A percentile compares a stretch with the other conserved stretches of the same genome.
Conservation (phyloP, 2,888 invertebrate species). For the Zhuqinia jingwanae region DNA sequence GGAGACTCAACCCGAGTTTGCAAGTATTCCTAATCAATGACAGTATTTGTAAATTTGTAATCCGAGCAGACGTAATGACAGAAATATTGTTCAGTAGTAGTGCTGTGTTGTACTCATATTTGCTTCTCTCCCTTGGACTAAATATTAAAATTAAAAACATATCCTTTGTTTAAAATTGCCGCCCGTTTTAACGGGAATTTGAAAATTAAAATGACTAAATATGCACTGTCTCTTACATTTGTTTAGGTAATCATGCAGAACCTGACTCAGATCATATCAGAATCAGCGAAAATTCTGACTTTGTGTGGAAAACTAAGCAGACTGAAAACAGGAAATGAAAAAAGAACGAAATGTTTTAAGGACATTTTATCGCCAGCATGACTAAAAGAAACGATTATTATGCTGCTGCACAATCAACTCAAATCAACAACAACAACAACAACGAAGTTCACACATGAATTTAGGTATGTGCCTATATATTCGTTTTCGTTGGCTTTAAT, state of each 20-base stretch:
- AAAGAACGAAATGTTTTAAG: constrained; percentile 7
- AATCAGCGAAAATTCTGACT: not conserved
- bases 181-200: too few relatives aligned
- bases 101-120: too few relatives aligned
- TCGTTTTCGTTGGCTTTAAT: not conserved
- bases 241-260: not conserved
- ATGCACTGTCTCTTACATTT: too few relatives aligned
- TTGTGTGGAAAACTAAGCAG: not conserved
- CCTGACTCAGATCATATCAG: not conserved
- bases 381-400: constrained; percentile 38
- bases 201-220: too few relatives aligned
- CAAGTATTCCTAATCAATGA: too few relatives aligned
- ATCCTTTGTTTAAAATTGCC: too few relatives aligned
- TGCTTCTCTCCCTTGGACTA: too few relatives aligned
- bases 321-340: constrained; percentile 13
- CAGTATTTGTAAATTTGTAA: too few relatives aligned
- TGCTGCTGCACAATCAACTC: constrained; percentile 13
- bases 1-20: not conserved
- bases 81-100: too few relatives aligned
- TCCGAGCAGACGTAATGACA: too few relatives aligned
- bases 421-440: constrained; percentile 6
- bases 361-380: constrained; percentile 22
- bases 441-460: not conserved
- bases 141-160: too few relatives aligned
- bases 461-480: not conserved